Evolutionary conservation across 2,888 invertebrate species (phyloP).

Genomic region (Caenorhabditis angaria): DNA sequence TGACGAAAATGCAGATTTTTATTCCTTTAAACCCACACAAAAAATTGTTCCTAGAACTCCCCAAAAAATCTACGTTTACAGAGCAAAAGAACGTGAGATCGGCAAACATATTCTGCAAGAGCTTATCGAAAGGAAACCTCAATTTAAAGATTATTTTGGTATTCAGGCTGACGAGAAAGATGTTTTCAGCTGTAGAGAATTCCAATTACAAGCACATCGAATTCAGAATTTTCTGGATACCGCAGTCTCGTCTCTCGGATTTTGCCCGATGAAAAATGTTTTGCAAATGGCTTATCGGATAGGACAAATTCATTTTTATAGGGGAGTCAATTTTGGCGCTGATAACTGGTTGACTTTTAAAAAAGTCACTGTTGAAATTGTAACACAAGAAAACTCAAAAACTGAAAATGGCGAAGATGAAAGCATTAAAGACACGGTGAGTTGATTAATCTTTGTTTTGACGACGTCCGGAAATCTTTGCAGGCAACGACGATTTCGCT

Average conservation of each 20-base stretch:
- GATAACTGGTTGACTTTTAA: constrained; percentile 57
- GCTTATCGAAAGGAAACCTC: constrained; percentile 45
- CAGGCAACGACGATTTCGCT: constrained; percentile 14
- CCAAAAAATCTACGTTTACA: too few relatives aligned
- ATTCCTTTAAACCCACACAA: too few relatives aligned
- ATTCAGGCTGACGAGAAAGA: constrained; percentile 44
- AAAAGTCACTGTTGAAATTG: constrained; percentile 46
- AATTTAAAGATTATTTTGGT: constrained; percentile 49
- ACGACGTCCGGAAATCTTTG: not conserved
- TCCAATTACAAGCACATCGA: constrained; percentile 42
- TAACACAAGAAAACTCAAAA: constrained; percentile 28
- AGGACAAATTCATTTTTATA: constrained; percentile 52
- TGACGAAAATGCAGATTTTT: too few relatives aligned
- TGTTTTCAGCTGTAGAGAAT: constrained; percentile 37
- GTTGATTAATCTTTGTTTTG: not conserved
- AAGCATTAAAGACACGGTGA: constrained; percentile 15
- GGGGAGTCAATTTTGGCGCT: constrained; percentile 55
- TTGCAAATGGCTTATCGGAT: constrained; percentile 50
- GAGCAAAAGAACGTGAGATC: constrained; percentile 48
- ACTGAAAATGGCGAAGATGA: constrained; percentile 15
- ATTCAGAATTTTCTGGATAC: constrained; percentile 54
- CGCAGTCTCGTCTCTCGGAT: constrained; percentile 45
- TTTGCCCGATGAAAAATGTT: constrained; percentile 40
- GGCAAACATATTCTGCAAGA: constrained; percentile 48
- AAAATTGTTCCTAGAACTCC: too few relatives aligned